Base-by-base conservation (phyloP, 1,140 invertebrate species). In the Armadillidium nasatum region DNA sequence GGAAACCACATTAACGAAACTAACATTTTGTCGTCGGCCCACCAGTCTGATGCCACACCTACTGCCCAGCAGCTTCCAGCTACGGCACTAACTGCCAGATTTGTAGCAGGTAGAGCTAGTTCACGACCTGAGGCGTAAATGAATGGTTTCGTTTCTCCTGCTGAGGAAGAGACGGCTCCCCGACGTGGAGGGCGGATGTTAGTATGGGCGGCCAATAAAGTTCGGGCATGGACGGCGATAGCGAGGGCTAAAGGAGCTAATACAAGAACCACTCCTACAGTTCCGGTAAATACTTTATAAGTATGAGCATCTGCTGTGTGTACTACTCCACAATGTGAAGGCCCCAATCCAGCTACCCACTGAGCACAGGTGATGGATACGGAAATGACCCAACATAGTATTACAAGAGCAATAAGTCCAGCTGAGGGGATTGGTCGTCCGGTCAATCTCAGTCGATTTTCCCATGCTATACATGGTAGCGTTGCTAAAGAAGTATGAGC, bases 401-500 rank as follows among this genome's bases (percentile, higher is more conserved):
- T 77, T 71, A 78, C 77, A 73, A 81, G 76, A 23, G 72, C 79
- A n/a, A 75, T 71, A 0, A 79, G 74, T 3, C 73, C 44, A 66
- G 87, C 73, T 84, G 83, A 88, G 89, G 6, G 91, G 83, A 73
- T 88, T 85, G 68, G 86, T 84, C 78, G 23, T 10, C 82, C 73
- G 10, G 73, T 76, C 43, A 82, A 71, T 15, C 83, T 69, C 4
- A 71, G 71, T 69, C 73, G 82, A 76, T 83, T 84, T 71, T 92
- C 91, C 1, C 85, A 84, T 0, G 90, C 89, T 10, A 90, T 87
- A n/a, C 88, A 87, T 68, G 89, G 86, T 46, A 90, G 84, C 44
- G 88, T 89, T 15, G 90, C 81, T 75, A 91, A 88, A 22, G 88
- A 87, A 13, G 91, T 90, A 74, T 91, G 86, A 66, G 91, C 87